These are phyloP conservation scores for Drosophila mimetica DNA, from an alignment of 2,888 invertebrate genomes.

Conservation along the genomic window DNA sequence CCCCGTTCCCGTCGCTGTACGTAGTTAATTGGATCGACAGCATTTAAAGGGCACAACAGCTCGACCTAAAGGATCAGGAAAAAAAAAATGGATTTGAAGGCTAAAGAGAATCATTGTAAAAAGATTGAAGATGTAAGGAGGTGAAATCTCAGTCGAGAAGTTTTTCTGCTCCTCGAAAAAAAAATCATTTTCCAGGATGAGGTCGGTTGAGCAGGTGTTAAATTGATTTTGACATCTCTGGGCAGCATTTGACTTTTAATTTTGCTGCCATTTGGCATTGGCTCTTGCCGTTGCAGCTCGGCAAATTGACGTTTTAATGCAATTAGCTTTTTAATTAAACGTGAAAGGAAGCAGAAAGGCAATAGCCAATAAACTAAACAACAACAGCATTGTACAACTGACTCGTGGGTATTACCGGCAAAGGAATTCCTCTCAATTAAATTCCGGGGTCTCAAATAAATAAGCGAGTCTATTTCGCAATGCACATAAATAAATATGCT, in stretches of 20 bases:
- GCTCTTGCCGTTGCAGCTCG: slow-evolving; percentile 6
- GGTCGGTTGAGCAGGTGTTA: slow-evolving; percentile 49
- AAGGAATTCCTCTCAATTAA: slow-evolving; percentile 9
- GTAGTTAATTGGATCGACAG: slow-evolving; percentile 84
- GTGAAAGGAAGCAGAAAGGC: slow-evolving; percentile 32
- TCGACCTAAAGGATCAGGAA: slow-evolving; percentile 79
- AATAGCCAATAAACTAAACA: slow-evolving; percentile 40
- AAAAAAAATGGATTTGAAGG: slow-evolving; percentile 8
- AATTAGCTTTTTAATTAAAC: slow-evolving; percentile 68
- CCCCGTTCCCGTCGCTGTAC: slow-evolving; percentile 77
- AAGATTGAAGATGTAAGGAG: slow-evolving; percentile 34
- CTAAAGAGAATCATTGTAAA: slow-evolving; percentile 10
- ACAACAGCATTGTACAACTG: slow-evolving; percentile 2
- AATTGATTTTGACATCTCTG: slow-evolving; percentile 68
- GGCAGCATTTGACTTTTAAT: slow-evolving; percentile 50
- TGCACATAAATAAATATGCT: slow-evolving; percentile 3
- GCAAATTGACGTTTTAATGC: slow-evolving; percentile 66
- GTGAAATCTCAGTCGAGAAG: slow-evolving; percentile 39
- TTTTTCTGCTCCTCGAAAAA: slow-evolving; percentile 39
- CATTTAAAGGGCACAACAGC: slow-evolving; percentile 84
- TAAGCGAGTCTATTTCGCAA: neutral
- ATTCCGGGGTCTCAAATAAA: neutral
- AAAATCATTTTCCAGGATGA: slow-evolving; percentile 47
- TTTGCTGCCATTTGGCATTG: slow-evolving; percentile 30
- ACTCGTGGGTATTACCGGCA: slow-evolving; percentile 9